Percentiles rank a stretch among this genome's conserved stretches.
Evolutionary conservation across 2,888 invertebrate species (phyloP).

Genomic region (Drosophila merina): DNA sequence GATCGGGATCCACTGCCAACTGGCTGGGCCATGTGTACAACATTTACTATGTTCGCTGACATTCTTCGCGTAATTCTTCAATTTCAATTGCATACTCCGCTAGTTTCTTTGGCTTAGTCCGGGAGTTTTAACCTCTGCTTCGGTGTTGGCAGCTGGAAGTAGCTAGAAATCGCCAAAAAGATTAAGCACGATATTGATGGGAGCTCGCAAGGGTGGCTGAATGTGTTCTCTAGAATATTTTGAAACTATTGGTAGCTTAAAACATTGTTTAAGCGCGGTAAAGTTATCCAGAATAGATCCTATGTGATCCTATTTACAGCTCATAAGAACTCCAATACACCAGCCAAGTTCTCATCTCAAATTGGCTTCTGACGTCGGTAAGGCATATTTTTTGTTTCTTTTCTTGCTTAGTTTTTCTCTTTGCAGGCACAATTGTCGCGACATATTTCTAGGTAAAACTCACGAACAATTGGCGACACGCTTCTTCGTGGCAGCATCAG

Average conservation of each 20-base stretch:
- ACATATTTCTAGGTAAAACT: constrained; percentile 83
- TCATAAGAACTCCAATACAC: background rate
- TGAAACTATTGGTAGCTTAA: background rate
- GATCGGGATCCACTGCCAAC: constrained; percentile 34
- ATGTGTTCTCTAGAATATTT: constrained; percentile 27
- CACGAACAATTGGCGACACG: constrained; percentile 83
- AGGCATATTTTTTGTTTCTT: constrained; percentile 26
- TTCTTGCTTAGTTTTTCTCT: constrained; percentile 42
- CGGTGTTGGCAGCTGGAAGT: background rate
- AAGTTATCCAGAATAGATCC: background rate
- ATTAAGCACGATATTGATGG: background rate
- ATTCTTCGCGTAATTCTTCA: constrained; percentile 83
- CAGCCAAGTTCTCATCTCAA: constrained; percentile 20
- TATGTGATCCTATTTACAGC: background rate
- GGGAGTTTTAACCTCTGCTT: constrained; percentile 12
- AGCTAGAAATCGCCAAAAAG: constrained; percentile 6
- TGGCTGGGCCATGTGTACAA: constrained; percentile 61
- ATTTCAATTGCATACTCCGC: constrained; percentile 82
- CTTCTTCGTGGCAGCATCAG: constrained; percentile 77
- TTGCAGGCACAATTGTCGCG: constrained; percentile 78
- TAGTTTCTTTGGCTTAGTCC: constrained; percentile 52
- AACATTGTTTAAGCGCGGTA: too few relatives aligned
- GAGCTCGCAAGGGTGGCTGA: background rate
- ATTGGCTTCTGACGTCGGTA: constrained; percentile 3
- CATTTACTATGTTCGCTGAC: constrained; percentile 77